phyloP scores from a whole-genome alignment of 2,113 vertebrate species.

The Lagopus leucura region DNA sequence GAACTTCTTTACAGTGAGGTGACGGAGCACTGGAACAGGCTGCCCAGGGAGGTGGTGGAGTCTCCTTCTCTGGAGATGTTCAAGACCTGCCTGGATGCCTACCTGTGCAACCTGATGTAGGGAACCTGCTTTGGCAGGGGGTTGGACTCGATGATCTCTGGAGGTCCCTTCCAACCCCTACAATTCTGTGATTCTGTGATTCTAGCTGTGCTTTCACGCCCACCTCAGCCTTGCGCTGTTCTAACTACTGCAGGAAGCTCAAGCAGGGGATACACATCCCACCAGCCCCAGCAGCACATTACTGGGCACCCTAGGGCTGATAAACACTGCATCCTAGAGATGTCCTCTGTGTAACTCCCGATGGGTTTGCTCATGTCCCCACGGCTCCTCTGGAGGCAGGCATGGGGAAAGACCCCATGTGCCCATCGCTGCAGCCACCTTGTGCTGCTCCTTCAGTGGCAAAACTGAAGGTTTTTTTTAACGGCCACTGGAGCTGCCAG shows the following conservation, averaged over 20 bases:
- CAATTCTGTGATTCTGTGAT: too few species aligned
- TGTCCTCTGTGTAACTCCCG: background rate
- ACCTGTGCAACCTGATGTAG: too few species aligned
- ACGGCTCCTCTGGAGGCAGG: too few species aligned
- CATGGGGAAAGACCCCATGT: too few species aligned
- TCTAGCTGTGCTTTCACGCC: background rate
- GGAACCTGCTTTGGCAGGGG: too few species aligned
- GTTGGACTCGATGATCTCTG: too few species aligned
- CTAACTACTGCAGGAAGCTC: background rate
- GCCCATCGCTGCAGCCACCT: background rate
- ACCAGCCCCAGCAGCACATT: background rate
- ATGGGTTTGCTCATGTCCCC: background rate
- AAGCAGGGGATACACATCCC: background rate
- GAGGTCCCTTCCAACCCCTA: too few species aligned
- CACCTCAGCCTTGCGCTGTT: background rate
- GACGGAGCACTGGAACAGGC: too few species aligned
- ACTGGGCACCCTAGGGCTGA: fast-evolving
- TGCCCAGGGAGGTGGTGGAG: too few species aligned
- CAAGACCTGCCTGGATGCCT: too few species aligned
- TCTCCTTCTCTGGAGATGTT: too few species aligned
- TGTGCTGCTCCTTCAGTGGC: background rate
- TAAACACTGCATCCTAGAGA: background rate
- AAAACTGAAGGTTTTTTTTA: background rate
- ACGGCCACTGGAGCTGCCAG: background rate
- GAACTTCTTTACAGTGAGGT: too few species aligned